A percentile compares a stretch with the other conserved stretches of the same genome.
phyloP scores from a whole-genome alignment of 1,140 invertebrate species.

The Drusus annulatus region DNA sequence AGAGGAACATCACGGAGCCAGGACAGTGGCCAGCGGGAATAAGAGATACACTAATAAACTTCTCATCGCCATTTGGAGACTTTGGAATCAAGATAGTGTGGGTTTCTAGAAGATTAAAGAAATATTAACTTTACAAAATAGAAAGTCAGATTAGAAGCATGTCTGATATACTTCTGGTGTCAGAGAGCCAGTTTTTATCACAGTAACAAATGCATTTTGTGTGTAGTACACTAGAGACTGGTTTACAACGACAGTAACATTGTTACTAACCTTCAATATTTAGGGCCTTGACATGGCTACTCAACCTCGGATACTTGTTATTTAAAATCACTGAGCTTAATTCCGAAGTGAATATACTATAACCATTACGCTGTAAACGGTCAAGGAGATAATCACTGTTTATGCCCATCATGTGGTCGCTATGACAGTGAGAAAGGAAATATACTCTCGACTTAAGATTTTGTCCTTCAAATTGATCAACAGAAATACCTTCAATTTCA shows the following conservation, averaged over 20 bases:
- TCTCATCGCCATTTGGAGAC: constrained; percentile 52
- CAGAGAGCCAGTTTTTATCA: no score
- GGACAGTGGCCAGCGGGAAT: constrained; percentile 81
- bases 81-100: constrained; percentile 48
- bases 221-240: no score
- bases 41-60: constrained; percentile 71
- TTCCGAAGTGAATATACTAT: constrained; percentile 67
- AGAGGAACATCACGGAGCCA: constrained; percentile 83
- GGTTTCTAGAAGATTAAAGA: constrained; percentile 62
- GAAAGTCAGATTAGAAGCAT: neutral
- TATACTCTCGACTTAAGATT: constrained; percentile 72
- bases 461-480: constrained; percentile 74
- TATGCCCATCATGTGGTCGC: constrained; percentile 79
- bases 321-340: constrained; percentile 66
- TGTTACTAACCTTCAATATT: constrained; percentile 45
- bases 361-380: constrained; percentile 57
- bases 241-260: no score
- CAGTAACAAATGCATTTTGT: no score
- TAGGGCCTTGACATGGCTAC: constrained; percentile 38
- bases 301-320: constrained; percentile 53
- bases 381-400: constrained; percentile 10
- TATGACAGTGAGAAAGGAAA: constrained; percentile 79
- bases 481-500: constrained; percentile 76
- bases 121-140: constrained; percentile 18
- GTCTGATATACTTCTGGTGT: no score